phyloP scores from a whole-genome alignment of 2,888 invertebrate species.

The Sphaerophoria rueppellii region DNA sequence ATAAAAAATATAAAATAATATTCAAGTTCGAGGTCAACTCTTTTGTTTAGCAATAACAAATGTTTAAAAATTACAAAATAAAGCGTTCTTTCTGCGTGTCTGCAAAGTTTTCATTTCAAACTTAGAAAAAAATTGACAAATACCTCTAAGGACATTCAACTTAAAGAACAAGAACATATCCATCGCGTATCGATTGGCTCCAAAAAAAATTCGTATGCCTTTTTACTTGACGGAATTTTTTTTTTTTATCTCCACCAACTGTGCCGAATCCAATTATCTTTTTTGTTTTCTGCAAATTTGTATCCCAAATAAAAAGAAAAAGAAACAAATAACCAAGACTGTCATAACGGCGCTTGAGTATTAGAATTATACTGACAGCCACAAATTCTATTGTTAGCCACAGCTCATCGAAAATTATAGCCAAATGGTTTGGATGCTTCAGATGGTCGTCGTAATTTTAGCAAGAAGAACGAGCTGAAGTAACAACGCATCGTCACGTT shows the following conservation, averaged over 20 bases:
- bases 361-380: slow-evolving; percentile 66
- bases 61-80: neutral
- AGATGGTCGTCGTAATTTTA: slow-evolving; percentile 37
- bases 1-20: neutral
- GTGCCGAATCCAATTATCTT: slow-evolving; percentile 72
- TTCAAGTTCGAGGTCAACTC: slow-evolving; percentile 5
- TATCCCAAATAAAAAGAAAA: slow-evolving; percentile 29
- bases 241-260: slow-evolving; percentile 55
- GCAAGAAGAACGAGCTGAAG: slow-evolving; percentile 4
- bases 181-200: neutral
- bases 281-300: slow-evolving; percentile 33
- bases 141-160: slow-evolving; percentile 60
- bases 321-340: slow-evolving; percentile 44
- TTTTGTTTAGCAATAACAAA: slow-evolving; percentile 1
- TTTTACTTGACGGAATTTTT: neutral
- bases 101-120: neutral
- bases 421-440: slow-evolving; percentile 61
- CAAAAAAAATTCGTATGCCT: slow-evolving; percentile 7
- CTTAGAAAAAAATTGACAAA: neutral
- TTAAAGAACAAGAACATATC: slow-evolving; percentile 60
- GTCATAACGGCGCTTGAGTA: slow-evolving; percentile 71
- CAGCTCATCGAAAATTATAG: slow-evolving; percentile 68
- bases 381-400: slow-evolving; percentile 65
- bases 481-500: neutral
- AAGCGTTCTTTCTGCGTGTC: neutral